phyloP scores from a whole-genome alignment of 2,888 invertebrate genomes.

The Dione juno region DNA sequence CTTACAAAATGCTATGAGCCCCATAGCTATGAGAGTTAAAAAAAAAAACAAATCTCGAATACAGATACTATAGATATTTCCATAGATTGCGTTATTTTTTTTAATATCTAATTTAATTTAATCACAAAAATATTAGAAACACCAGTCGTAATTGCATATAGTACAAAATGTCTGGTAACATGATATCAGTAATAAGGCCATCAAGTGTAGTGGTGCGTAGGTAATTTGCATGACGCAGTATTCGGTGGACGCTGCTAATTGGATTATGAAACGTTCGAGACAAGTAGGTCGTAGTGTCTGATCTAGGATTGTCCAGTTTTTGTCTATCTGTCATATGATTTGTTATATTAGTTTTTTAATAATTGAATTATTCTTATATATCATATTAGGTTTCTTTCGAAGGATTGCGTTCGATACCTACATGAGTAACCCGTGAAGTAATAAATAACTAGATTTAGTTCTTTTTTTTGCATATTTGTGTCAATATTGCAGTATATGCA shows the following conservation, averaged over 20 bases:
- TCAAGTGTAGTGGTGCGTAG: conserved; percentile 33
- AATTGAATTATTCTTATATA: too few species aligned
- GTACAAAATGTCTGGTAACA: conserved; percentile 4
- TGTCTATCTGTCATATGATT: conserved; percentile 31
- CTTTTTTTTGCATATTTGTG: too few species aligned
- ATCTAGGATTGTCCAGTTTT: conserved; percentile 39
- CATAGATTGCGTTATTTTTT: too few species aligned
- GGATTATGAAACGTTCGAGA: conserved; percentile 67
- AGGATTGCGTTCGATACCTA: too few species aligned
- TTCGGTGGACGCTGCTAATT: conserved; percentile 56
- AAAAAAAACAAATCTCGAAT: too few species aligned
- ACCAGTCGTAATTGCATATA: background rate
- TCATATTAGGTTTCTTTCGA: background rate
- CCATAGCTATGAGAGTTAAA: too few species aligned
- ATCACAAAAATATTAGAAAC: background rate
- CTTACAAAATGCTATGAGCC: too few species aligned
- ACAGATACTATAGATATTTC: too few species aligned
- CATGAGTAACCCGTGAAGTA: too few species aligned
- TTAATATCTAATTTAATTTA: background rate
- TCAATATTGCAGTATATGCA: too few species aligned
- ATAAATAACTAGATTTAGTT: too few species aligned
- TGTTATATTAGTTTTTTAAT: conserved; percentile 6
- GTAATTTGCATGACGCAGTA: conserved; percentile 48
- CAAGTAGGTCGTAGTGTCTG: conserved; percentile 70
- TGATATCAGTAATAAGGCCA: conserved; percentile 36